A percentile compares a stretch with the other conserved stretches of the same genome.
Conservation (phyloP, 2,797 vertebrate species). For the Muscicapa comitata region DNA sequence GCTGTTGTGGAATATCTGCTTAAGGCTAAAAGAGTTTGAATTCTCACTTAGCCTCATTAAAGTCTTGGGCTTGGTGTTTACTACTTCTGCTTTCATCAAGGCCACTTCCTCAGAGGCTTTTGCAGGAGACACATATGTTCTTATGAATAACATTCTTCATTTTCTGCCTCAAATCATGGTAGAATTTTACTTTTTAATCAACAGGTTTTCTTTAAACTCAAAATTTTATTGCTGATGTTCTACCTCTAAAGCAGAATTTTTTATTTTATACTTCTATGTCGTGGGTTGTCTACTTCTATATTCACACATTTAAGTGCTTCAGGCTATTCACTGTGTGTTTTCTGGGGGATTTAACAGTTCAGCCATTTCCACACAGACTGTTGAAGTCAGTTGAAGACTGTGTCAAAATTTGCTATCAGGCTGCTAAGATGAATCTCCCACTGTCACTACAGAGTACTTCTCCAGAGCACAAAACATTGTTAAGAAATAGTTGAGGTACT, state of each 20-base stretch:
- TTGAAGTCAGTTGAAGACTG: neutral
- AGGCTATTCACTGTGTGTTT: slow-evolving; percentile 12
- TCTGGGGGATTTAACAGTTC: slow-evolving; percentile 18
- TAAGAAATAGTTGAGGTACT: neutral
- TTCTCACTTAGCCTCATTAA: slow-evolving; percentile 9
- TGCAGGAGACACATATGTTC: neutral
- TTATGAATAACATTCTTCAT: neutral
- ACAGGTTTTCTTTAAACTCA: slow-evolving; percentile 20
- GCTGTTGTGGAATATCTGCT: neutral
- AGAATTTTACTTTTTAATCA: slow-evolving; percentile 16
- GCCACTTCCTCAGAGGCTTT: slow-evolving; percentile 2
- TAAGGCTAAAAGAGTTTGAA: slow-evolving; percentile 15
- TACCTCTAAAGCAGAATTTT: neutral
- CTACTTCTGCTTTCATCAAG: slow-evolving; percentile 12
- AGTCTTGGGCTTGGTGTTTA: neutral
- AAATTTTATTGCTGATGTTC: neutral
- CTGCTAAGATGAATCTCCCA: neutral
- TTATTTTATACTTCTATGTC: neutral
- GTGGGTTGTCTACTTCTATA: neutral
- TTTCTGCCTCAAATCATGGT: neutral
- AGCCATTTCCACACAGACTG: neutral
- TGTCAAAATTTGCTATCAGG: neutral
- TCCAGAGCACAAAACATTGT: neutral
- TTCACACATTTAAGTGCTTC: neutral
- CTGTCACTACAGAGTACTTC: neutral